phyloP scores from a whole-genome alignment of 1,140 invertebrate species.

The Diploscapter pachys region DNA sequence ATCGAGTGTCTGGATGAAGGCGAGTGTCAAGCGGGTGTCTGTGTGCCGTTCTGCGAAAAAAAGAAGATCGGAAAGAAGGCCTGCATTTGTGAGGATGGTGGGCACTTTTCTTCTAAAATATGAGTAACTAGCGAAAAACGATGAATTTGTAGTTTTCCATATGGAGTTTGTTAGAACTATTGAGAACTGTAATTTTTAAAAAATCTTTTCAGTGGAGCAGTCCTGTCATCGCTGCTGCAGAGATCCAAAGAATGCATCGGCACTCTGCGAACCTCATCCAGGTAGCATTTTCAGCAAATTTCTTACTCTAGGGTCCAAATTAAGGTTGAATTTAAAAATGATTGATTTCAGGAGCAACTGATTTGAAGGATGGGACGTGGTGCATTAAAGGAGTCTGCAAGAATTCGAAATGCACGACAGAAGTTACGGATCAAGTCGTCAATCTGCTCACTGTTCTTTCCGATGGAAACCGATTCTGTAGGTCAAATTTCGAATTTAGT shows the following conservation, averaged over 20 bases:
- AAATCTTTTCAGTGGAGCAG: constrained; percentile 18
- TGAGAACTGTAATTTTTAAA: background rate
- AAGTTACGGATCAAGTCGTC: constrained; percentile 18
- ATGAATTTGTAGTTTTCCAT: too few relatives aligned
- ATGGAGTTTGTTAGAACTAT: background rate
- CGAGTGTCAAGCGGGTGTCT: constrained; percentile 25
- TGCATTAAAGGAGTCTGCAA: constrained; percentile 26
- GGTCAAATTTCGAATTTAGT: background rate
- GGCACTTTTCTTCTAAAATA: constrained; percentile 3
- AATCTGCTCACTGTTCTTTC: constrained; percentile 17
- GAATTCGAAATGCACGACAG: constrained; percentile 11
- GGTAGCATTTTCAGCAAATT: background rate
- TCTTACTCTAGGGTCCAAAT: too few relatives aligned
- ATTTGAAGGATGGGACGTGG: constrained; percentile 20
- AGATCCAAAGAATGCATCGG: constrained; percentile 14
- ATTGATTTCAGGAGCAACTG: background rate
- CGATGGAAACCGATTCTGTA: constrained; percentile 13
- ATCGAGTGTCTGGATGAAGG: constrained; percentile 30
- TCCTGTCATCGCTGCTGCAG: constrained; percentile 28
- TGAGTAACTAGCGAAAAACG: background rate
- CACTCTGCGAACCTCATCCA: constrained; percentile 9
- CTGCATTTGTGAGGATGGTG: constrained; percentile 37
- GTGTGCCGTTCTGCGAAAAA: constrained; percentile 32
- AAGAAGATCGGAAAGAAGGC: constrained; percentile 27
- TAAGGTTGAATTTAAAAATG: too few relatives aligned